Evolutionary conservation across 2,797 vertebrate genomes (phyloP).

Genomic region (Stomatorhinus walkeri): DNA sequence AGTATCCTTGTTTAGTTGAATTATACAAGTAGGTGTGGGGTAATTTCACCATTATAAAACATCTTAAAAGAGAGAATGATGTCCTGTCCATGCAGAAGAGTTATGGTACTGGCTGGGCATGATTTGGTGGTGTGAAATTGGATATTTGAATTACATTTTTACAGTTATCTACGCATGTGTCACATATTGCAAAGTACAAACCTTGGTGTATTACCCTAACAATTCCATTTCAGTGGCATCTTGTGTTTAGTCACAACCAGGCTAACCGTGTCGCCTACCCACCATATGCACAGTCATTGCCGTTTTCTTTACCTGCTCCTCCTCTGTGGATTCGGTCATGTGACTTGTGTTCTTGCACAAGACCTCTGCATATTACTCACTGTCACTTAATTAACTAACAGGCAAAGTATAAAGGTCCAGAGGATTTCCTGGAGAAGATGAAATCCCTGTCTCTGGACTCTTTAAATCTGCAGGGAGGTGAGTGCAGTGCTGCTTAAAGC

Average conservation of each 20-base stretch:
- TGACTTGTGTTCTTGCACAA: background rate
- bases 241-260: background rate
- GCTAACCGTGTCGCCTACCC: background rate
- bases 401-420: constrained; percentile 59
- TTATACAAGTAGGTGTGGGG: background rate
- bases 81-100: background rate
- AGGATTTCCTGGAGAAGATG: constrained; percentile 66
- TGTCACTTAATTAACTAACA: constrained; percentile 38
- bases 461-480: constrained; percentile 55
- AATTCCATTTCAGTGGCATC: background rate
- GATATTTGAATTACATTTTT: background rate
- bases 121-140: background rate
- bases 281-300: background rate
- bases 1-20: background rate
- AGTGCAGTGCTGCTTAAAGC: constrained; percentile 10
- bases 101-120: background rate
- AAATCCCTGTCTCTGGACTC: constrained; percentile 62
- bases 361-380: background rate
- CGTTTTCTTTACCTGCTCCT: background rate
- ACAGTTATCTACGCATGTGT: background rate
- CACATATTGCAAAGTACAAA: background rate
- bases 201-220: background rate
- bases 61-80: background rate
- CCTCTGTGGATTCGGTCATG: background rate
- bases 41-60: background rate